Conservation (phyloP, 2,888 invertebrate genomes). For the Mythimna lalbum region DNA sequence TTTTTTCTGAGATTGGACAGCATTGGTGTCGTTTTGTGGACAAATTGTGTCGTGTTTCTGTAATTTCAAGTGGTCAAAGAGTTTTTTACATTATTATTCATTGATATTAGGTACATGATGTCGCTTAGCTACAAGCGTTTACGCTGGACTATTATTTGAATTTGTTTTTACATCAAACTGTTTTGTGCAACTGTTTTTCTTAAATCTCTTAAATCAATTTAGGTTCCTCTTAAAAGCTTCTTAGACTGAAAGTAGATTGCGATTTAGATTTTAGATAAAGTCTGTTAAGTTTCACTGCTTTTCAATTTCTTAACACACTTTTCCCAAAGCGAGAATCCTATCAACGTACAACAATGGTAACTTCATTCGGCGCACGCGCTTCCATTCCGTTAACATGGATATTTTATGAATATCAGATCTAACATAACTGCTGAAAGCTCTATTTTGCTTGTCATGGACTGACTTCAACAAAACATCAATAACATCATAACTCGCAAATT, state of each 20-base stretch:
- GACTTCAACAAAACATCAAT: constrained; percentile 43
- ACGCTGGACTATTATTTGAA: not conserved
- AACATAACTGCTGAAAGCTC: not conserved
- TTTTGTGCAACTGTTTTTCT: not conserved
- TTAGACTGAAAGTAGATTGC: too few species aligned
- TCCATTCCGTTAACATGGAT: constrained; percentile 47
- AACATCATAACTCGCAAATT: constrained; percentile 53
- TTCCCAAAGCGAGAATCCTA: constrained; percentile 41
- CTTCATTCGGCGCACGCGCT: constrained; percentile 48
- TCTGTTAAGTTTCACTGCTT: constrained; percentile 20
- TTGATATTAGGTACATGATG: not conserved
- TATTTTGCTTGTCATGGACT: constrained; percentile 12
- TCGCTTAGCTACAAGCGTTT: too few species aligned
- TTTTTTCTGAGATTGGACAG: constrained; percentile 30
- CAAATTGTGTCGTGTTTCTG: constrained; percentile 41
- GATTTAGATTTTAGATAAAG: not conserved
- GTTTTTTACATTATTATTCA: not conserved
- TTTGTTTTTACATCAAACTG: not conserved
- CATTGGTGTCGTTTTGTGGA: constrained; percentile 37
- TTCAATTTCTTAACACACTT: constrained; percentile 27
- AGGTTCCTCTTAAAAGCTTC: not conserved
- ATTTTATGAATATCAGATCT: constrained; percentile 30
- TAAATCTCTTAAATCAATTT: too few species aligned
- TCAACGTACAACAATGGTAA: constrained; percentile 47
- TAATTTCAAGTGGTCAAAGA: not conserved